phyloP scores from a whole-genome alignment of 1,140 invertebrate genomes.

The Neelides sp. region DNA sequence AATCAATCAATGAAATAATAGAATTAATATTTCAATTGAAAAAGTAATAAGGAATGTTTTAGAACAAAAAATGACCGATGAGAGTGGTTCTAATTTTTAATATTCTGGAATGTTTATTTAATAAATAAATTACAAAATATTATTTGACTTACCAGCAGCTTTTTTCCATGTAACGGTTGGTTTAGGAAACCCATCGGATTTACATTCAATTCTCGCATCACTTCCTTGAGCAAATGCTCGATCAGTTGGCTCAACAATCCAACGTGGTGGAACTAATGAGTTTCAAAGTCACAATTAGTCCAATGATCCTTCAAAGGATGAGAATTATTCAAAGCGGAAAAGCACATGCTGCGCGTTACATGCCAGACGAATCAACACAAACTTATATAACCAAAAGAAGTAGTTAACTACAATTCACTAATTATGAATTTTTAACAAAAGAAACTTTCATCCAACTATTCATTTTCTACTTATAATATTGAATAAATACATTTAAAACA shows the following conservation, averaged over 20 bases:
- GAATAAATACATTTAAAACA: no score
- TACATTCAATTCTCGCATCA: slow-evolving; percentile 53
- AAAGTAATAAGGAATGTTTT: neutral
- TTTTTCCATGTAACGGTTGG: slow-evolving; percentile 89
- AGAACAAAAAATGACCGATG: no score
- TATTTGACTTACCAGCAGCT: slow-evolving; percentile 66
- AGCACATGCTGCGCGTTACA: slow-evolving; percentile 19
- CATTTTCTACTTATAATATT: no score
- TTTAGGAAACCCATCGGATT: slow-evolving; percentile 87
- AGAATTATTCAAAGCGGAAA: slow-evolving; percentile 20
- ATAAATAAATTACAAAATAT: slow-evolving; percentile 1
- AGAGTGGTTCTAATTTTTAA: neutral
- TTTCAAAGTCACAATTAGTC: slow-evolving; percentile 12
- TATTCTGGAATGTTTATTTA: neutral
- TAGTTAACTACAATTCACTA: no score
- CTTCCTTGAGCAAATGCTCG: slow-evolving; percentile 87
- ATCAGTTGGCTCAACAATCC: slow-evolving; percentile 89
- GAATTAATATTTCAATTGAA: neutral
- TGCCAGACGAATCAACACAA: no score
- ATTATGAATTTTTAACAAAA: no score
- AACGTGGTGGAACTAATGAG: slow-evolving; percentile 79
- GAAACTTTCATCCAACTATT: no score
- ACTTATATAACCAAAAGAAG: no score
- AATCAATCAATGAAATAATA: slow-evolving; percentile 22
- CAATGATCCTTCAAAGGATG: slow-evolving; percentile 3